phyloP scores from a whole-genome alignment of 2,888 invertebrate genomes.

The Rhamnusium bicolor region DNA sequence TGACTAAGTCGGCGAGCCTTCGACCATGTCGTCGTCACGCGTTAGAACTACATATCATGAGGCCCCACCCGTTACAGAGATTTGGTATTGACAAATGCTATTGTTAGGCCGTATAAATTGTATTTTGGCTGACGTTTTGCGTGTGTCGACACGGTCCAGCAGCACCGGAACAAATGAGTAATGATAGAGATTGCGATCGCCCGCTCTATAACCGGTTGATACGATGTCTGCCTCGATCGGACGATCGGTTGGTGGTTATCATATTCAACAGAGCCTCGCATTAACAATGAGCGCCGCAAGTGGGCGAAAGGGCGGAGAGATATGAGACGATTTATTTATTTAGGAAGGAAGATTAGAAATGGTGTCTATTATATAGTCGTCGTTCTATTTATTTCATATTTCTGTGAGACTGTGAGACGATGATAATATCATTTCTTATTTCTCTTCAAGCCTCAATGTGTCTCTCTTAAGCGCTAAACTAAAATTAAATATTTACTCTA shows the following conservation, averaged over 20 bases:
- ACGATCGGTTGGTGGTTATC: conserved; percentile 28
- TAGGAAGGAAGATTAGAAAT: background rate
- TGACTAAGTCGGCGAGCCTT: conserved; percentile 34
- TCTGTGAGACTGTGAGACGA: too few relatives aligned
- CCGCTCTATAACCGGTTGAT: conserved; percentile 35
- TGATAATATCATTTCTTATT: too few relatives aligned
- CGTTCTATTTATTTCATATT: too few relatives aligned
- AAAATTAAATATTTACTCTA: too few relatives aligned
- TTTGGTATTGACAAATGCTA: conserved; percentile 69
- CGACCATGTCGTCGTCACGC: conserved; percentile 59
- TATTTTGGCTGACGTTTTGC: conserved; percentile 65
- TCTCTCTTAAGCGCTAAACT: too few relatives aligned
- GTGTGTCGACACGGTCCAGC: conserved; percentile 68
- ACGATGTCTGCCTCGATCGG: conserved; percentile 3
- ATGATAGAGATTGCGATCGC: conserved; percentile 60
- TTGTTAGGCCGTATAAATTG: conserved; percentile 67
- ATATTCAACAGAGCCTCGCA: conserved; percentile 46
- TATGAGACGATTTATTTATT: background rate
- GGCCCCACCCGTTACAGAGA: conserved; percentile 62
- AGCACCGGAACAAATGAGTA: conserved; percentile 67
- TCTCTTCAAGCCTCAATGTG: too few relatives aligned
- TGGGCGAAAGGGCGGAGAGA: background rate
- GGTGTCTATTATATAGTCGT: too few relatives aligned
- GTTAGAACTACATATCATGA: conserved; percentile 61
- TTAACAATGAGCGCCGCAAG: conserved; percentile 21